These are phyloP conservation scores for Eubasilissa splendida DNA, from an alignment of 2,888 invertebrate genomes.

Conservation along the genomic window DNA sequence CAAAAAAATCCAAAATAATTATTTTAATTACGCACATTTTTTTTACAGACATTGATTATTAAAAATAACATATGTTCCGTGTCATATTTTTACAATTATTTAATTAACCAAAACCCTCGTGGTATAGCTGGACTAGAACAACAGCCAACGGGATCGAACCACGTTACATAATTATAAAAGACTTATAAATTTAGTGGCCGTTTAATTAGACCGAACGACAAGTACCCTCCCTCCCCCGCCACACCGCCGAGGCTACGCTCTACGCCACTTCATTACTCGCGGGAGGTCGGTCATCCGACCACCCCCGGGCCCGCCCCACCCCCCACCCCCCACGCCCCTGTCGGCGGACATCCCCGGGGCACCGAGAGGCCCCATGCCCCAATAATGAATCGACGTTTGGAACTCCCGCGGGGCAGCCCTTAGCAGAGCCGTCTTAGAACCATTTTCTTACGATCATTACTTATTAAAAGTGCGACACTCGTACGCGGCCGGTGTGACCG, in stretches of 20 bases:
- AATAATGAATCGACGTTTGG: slow-evolving; percentile 59
- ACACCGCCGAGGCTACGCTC: slow-evolving; percentile 1
- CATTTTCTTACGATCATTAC: too few relatives aligned
- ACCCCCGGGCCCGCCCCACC: slow-evolving; percentile 62
- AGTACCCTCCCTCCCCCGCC: not conserved
- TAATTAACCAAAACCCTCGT: too few relatives aligned
- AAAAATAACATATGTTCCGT: too few relatives aligned
- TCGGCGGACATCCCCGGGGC: slow-evolving; percentile 39
- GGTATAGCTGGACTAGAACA: too few relatives aligned
- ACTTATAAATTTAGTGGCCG: slow-evolving; percentile 34
- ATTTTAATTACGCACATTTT: too few relatives aligned
- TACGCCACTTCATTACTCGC: slow-evolving; percentile 4
- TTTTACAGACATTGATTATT: too few relatives aligned
- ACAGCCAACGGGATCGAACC: too few relatives aligned
- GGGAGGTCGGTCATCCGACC: slow-evolving; percentile 19
- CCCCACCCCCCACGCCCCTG: not conserved
- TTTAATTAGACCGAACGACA: slow-evolving; percentile 34
- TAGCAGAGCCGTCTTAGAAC: not conserved
- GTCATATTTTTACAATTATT: too few relatives aligned
- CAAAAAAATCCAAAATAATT: too few relatives aligned
- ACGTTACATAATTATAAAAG: not conserved
- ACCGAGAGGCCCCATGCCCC: slow-evolving; percentile 44
- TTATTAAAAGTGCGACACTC: too few relatives aligned
- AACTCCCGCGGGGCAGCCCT: slow-evolving; percentile 51
- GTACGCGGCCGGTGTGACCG: too few relatives aligned